phyloP scores from a whole-genome alignment of 2,113 vertebrate species.

The Euleptes europaea region DNA sequence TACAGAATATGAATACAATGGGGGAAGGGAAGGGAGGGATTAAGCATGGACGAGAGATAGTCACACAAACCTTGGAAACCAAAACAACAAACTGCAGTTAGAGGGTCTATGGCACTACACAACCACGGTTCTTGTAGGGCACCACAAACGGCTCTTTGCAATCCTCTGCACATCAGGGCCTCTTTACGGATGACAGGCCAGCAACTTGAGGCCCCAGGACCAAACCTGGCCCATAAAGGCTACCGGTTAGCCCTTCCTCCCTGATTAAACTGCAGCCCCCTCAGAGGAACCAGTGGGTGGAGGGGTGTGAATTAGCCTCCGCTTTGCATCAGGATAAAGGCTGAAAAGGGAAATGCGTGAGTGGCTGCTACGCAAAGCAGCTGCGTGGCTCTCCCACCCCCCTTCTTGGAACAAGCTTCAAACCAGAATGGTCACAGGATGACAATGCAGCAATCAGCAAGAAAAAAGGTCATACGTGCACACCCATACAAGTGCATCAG shows the following conservation, averaged over 20 bases:
- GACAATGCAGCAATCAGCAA: not conserved
- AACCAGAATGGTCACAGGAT: not conserved
- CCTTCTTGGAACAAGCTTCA: not conserved
- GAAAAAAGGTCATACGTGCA: not conserved
- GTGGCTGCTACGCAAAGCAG: not conserved
- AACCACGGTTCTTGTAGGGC: not conserved
- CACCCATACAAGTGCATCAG: not conserved
- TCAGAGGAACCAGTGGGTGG: not conserved
- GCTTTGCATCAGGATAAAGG: not conserved
- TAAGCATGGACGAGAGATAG: too few relatives aligned
- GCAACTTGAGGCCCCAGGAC: not conserved
- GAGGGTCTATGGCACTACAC: not conserved
- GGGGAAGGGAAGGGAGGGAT: too few relatives aligned
- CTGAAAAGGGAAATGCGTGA: not conserved
- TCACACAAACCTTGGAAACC: too few relatives aligned
- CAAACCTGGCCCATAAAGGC: not conserved
- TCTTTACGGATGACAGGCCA: not conserved
- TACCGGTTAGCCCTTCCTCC: not conserved
- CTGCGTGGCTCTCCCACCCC: not conserved
- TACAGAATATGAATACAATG: not conserved
- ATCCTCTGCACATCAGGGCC: not conserved
- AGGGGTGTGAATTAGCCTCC: not conserved
- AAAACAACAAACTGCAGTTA: not conserved
- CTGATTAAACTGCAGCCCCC: not conserved
- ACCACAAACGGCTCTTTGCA: not conserved